Conservation (phyloP, 2,888 invertebrate genomes). For the Latheticus oryzae region DNA sequence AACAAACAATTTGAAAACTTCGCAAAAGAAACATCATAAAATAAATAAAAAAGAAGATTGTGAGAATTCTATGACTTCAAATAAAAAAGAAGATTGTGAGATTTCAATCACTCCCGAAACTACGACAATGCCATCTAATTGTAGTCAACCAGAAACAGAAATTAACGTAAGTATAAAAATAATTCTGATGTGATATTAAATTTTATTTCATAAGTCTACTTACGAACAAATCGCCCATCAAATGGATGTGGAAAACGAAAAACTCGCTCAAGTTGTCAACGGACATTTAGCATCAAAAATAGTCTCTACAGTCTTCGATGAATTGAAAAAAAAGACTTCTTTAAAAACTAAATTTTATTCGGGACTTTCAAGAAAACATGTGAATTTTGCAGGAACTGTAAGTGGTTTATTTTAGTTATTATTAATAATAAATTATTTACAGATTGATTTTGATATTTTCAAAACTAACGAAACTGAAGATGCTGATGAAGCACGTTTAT, state of each 20-base stretch:
- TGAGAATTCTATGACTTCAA: too few relatives aligned
- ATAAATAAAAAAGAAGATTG: constrained; percentile 11
- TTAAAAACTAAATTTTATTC: constrained; percentile 47
- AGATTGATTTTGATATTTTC: constrained; percentile 42
- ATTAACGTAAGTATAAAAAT: too few relatives aligned
- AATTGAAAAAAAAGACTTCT: constrained; percentile 44
- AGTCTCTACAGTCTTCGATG: constrained; percentile 47
- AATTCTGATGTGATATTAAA: too few relatives aligned
- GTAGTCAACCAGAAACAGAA: too few relatives aligned
- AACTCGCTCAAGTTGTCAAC: constrained; percentile 50
- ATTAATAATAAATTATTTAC: constrained; percentile 5
- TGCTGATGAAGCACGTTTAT: constrained; percentile 51
- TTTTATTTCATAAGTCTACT: constrained; percentile 16
- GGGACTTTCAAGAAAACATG: constrained; percentile 43
- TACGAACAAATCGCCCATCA: constrained; percentile 14
- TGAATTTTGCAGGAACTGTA: constrained; percentile 23
- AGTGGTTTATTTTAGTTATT: not conserved
- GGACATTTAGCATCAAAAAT: constrained; percentile 51
- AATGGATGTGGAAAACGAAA: constrained; percentile 45
- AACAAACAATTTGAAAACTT: constrained; percentile 8
- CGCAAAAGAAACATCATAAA: constrained; percentile 1
- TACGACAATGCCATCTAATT: too few relatives aligned
- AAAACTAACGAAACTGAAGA: constrained; percentile 42
- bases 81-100: not conserved
- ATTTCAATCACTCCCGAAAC: not conserved